Evolutionary conservation across 2,888 invertebrate genomes (phyloP), one percentile per base, ranked within the genome.

Genomic region (Bombyx huttoni): DNA sequence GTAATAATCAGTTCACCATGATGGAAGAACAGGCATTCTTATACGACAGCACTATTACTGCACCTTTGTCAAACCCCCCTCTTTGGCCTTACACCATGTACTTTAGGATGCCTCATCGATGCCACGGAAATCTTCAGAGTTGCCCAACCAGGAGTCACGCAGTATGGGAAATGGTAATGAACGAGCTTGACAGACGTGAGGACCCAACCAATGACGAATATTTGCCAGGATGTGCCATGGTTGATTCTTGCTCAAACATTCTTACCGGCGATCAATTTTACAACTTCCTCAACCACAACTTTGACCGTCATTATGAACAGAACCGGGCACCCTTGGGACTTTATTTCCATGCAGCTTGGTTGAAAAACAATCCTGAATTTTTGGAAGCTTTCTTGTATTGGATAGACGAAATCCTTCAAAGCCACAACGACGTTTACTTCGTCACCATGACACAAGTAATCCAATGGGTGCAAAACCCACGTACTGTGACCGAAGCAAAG

Each of bases 51-150:
- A 97, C 98, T 51, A 97, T 98, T 75, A 96, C 97, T 0, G 96
- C 97, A 1, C 95, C 97, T 0, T 89, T 97, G 46, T 95, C 94
- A 62, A 96, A 96, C 75, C 96, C 96, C 14, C 97, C 97, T 51
- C 92, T 97, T 61, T 98, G 98, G 98, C 98, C 98, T 3, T 98
- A 98, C 90, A 98, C 98, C 54, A 95, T 98, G 94, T 98, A 98
- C 91, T 98, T 97, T 92, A 93, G 96, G 68, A 96, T 98, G 95
- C 96, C 97, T 0, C 97, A 97, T 81, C 92, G 95, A 56, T 98
- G 98, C 72, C 96, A 97, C 75, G 97, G 97, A 58, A 97, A 97
- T 81, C 86, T 96, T 54, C 97, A 97, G 78, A 95, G 93, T 75
- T 97, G 96, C 75, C 96, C 96, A 10, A 96, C 96, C 2, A 92